phyloP scores from a whole-genome alignment of 2,888 invertebrate species.

The Eupithecia tripunctaria region DNA sequence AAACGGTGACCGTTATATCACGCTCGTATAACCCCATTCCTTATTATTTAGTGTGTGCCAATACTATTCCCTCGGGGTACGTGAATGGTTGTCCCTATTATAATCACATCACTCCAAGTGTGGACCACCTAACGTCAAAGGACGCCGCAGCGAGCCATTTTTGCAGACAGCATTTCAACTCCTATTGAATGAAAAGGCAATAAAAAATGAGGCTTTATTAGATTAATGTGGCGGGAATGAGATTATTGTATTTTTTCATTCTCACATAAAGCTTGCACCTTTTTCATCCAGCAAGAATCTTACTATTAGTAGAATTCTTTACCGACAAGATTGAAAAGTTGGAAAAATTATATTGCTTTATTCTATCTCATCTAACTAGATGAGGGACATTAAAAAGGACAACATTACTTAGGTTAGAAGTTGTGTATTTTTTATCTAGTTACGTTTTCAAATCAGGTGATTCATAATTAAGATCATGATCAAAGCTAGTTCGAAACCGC shows the following conservation, averaged over 20 bases:
- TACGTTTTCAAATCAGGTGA: neutral
- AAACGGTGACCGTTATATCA: neutral
- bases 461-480: constrained; percentile 40
- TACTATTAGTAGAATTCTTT: neutral
- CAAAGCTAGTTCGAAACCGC: constrained; percentile 28
- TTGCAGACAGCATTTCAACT: constrained; percentile 73
- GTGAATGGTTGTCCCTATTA: constrained; percentile 79
- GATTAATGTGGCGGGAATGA: constrained; percentile 43
- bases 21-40: neutral
- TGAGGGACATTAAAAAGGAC: neutral
- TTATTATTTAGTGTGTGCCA: constrained; percentile 35
- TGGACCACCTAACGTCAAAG: constrained; percentile 82
- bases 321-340: neutral
- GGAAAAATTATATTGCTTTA: neutral
- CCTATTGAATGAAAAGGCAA: constrained; percentile 65
- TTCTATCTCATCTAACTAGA: neutral
- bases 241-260: constrained; percentile 26
- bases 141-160: constrained; percentile 75
- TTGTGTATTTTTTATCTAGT: neutral
- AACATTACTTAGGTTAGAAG: neutral
- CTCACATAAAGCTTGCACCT: constrained; percentile 2
- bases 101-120: constrained; percentile 77
- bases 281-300: neutral
- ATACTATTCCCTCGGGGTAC: constrained; percentile 47
- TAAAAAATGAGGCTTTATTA: constrained; percentile 50